Evolutionary conservation across 2,888 invertebrate species (phyloP), one percentile per base, ranked within the genome.

Genomic region (Synergus umbraculus): DNA sequence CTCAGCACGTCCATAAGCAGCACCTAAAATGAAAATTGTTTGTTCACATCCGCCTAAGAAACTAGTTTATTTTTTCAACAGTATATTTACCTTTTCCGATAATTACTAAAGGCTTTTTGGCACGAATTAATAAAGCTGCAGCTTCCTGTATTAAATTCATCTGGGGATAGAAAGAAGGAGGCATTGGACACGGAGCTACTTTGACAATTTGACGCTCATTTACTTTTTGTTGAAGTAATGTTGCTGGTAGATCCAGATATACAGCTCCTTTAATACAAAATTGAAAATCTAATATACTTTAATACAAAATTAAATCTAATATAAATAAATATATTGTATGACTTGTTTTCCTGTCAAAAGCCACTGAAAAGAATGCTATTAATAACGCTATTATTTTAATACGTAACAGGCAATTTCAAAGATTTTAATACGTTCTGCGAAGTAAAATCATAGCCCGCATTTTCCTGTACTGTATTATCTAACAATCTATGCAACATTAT

Each of bases 231-330:
- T 93, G 94, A 60, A 97, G 93, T 63, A 97, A 90, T 83, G 98
- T 98, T 37, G 97, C 98, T 0, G 98, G 97, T 90, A 99, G 95
- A 91, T 99, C 99, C 81, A 99, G 93, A 92, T 99, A 99, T 10
- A 95, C 94, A 2, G 96, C 97, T 49, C 93, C 93, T 93, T 73
- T 37, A 77, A 29, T 86, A 43, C 60, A 64, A 41, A 29, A 29
- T 29, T 29, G 1, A 29, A 29, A 29, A 29, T 29, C 29, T 29
- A 29, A 29, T 2, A 29, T 29, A 29, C 2, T 29, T 29, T 29
- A 29, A 29, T 29, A 29, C 43, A 41, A 60, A 60, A 80, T 58
- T 10, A 76, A 49, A 49, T 49, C 15, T 49, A 15, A 49, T 15
- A 49, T 49, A 4, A 49, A 49, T 5, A 49, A 5, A 5, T 15